phyloP scores from a whole-genome alignment of 2,888 invertebrate species.

The Prostheceraeus crozeri region DNA sequence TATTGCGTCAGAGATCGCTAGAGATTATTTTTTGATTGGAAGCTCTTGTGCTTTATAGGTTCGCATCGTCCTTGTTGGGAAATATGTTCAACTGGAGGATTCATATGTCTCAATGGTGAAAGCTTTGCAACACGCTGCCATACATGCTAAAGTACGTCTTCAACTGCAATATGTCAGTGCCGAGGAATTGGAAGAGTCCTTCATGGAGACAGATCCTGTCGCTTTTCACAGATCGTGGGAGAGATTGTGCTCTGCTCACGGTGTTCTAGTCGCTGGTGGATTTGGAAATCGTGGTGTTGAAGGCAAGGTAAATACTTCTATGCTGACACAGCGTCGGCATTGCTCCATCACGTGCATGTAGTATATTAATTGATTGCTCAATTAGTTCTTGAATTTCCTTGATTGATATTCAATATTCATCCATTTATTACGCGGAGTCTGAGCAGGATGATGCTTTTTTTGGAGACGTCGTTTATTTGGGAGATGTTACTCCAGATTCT shows the following conservation, averaged over 20 bases:
- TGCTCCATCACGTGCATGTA: too few species aligned
- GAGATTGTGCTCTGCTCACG: slow-evolving; percentile 68
- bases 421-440: too few species aligned
- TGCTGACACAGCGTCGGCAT: too few species aligned
- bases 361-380: too few species aligned
- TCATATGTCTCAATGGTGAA: slow-evolving; percentile 88
- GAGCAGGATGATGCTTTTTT: too few species aligned
- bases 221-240: slow-evolving; percentile 88
- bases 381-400: too few species aligned
- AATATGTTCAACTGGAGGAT: slow-evolving; percentile 89
- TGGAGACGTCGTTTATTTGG: too few species aligned
- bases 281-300: slow-evolving; percentile 91
- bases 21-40: too few species aligned
- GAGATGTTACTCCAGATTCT: too few species aligned
- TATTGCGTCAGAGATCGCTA: background rate
- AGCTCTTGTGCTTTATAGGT: too few species aligned
- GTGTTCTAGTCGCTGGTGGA: slow-evolving; percentile 90
- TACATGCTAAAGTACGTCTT: slow-evolving; percentile 74
- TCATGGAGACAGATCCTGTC: slow-evolving; percentile 68
- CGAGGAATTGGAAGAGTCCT: slow-evolving; percentile 71
- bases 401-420: too few species aligned
- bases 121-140: slow-evolving; percentile 82
- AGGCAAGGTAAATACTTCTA: slow-evolving; percentile 90
- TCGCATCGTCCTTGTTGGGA: slow-evolving; percentile 83
- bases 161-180: slow-evolving; percentile 75